phyloP scores from a whole-genome alignment of 2,113 vertebrate species.

The Lathamus discolor region DNA sequence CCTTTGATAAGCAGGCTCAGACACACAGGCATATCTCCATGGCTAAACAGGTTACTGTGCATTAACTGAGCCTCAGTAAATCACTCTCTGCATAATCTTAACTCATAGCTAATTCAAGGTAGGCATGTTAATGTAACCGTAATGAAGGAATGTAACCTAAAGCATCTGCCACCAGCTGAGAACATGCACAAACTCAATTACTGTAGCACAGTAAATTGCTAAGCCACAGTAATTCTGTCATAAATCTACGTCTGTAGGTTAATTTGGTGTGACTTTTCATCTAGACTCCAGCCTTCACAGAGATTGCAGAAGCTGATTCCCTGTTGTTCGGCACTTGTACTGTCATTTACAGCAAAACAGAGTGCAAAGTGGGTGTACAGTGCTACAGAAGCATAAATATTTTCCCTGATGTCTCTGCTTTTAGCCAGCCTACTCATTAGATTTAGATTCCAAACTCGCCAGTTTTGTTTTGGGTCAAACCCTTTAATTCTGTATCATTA shows the following conservation, averaged over 20 bases:
- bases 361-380: neutral
- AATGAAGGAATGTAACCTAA: neutral
- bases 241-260: neutral
- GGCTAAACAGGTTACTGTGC: neutral
- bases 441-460: neutral
- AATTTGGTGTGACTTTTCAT: neutral
- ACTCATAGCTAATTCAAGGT: neutral
- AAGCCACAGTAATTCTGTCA: neutral
- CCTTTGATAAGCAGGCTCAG: neutral
- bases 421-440: neutral
- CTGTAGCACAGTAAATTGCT: neutral
- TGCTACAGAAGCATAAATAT: neutral
- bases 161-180: neutral
- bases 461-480: neutral
- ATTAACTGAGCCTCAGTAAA: neutral
- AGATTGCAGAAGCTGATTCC: neutral
- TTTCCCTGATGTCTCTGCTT: neutral
- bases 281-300: neutral
- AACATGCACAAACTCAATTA: neutral
- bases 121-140: neutral
- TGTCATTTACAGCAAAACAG: neutral
- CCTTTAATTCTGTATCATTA: accelerated
- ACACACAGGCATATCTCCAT: neutral
- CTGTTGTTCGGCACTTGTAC: neutral
- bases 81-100: neutral